Base-by-base conservation (phyloP, 2,888 invertebrate species). In the Chalcosyrphus nemorum region DNA sequence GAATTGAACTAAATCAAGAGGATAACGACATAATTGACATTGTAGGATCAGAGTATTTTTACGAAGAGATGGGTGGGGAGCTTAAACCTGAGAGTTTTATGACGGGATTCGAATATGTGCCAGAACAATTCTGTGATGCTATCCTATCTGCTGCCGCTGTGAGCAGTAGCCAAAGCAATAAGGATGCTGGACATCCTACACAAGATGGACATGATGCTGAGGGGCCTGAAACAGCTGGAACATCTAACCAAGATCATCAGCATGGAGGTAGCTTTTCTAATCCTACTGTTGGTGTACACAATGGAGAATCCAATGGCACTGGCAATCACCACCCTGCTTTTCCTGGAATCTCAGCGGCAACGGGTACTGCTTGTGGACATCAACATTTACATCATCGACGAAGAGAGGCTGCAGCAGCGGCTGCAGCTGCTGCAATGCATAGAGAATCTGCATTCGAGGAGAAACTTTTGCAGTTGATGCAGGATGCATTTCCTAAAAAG, bases 11-110 rank as follows among this genome's bases (percentile, higher is more conserved):
- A 0, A 91, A 90, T 50, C 90, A 90, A 87, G 90, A 91, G 81
- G 90, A 91, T 65, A 91, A 91, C 59, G 90, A 91, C 70, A 91
- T 91, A 38, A 91, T 91, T 32, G 91, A 91, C 50, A 91, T 91
- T 76, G 90, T 91, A 6, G 90, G 90, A 41, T 90, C 90, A 0
- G 91, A 91, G 70, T 91, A 91, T 75, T 91, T 91, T 61, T 91
- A 91, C 57, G 91, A 91, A 86, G 91, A 91, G 78, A 91, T 91
- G 90, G 90, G 90, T 38, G 90, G 90, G 0, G 90, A 91, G 59
- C 87, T 90, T 0, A 90, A 90, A 77, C 90, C 90, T 17, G 90
- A 90, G 72, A 90, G 89, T 65, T 90, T 90, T 54, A 90, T 90
- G 89, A 89, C 91, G 0, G 89, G 90, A 32, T 90, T 90, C 21